phyloP scores from a whole-genome alignment of 1,140 invertebrate genomes.

The Neelides sp. region DNA sequence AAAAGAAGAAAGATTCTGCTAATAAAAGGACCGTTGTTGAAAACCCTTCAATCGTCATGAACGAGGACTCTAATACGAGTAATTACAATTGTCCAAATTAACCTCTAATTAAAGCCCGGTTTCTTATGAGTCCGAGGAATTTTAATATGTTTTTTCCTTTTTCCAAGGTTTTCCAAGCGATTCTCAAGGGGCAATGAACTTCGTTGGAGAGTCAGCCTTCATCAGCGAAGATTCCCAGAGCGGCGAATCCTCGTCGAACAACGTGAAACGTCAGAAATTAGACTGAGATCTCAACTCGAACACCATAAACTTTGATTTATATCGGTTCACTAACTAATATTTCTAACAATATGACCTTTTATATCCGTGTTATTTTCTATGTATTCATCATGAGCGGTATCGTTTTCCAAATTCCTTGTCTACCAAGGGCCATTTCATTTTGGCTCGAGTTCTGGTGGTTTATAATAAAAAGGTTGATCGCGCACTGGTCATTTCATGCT shows the following conservation, averaged over 20 bases:
- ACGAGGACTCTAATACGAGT: slow-evolving; percentile 78
- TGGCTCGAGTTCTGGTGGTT: too few species aligned
- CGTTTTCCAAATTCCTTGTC: too few species aligned
- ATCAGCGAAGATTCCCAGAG: slow-evolving; percentile 26
- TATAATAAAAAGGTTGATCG: too few species aligned
- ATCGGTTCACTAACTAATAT: too few species aligned
- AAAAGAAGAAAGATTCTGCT: slow-evolving; percentile 50
- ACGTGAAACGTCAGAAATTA: too few species aligned
- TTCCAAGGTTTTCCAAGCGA: slow-evolving; percentile 75
- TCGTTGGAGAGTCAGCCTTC: slow-evolving; percentile 13
- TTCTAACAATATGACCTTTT: too few species aligned
- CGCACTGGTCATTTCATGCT: too few species aligned
- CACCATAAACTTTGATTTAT: too few species aligned
- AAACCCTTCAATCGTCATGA: slow-evolving; percentile 55
- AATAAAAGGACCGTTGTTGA: slow-evolving; percentile 63
- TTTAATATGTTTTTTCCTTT: slow-evolving; percentile 14
- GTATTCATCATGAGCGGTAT: too few species aligned
- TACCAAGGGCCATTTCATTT: too few species aligned
- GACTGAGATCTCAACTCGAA: too few species aligned
- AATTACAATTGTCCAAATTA: slow-evolving; percentile 21
- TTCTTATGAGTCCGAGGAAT: background rate
- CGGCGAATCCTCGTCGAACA: slow-evolving; percentile 20
- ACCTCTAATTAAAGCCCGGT: background rate
- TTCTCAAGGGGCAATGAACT: slow-evolving; percentile 50
- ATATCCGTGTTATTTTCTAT: too few species aligned